These are phyloP conservation scores for Threskiornis aethiopicus DNA, from an alignment of 2,797 vertebrate species.

Conservation along the genomic window DNA sequence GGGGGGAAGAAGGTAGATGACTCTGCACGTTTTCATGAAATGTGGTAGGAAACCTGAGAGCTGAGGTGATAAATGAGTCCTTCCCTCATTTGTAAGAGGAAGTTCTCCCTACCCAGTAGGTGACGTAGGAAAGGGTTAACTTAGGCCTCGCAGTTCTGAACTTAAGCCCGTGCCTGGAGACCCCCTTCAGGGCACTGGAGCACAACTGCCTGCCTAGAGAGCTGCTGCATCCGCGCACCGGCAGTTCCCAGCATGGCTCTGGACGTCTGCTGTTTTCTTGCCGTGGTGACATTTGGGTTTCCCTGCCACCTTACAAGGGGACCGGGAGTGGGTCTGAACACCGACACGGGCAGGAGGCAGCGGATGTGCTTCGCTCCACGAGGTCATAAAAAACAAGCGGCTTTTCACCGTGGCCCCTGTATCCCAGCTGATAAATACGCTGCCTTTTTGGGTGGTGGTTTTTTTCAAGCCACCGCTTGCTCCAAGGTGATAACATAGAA, in stretches of 20 bases:
- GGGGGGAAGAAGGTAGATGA: neutral
- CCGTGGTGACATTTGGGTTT: neutral
- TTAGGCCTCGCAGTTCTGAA: neutral
- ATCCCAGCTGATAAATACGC: neutral
- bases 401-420: neutral
- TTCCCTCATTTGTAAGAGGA: neutral
- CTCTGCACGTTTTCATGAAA: fast-evolving
- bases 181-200: neutral
- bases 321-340: neutral
- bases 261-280: neutral
- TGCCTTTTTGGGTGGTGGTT: neutral
- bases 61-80: neutral
- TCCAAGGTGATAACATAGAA: neutral
- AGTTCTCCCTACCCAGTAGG: fast-evolving
- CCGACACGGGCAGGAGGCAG: neutral
- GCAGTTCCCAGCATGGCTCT: neutral
- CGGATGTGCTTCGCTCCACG: fast-evolving
- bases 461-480: neutral
- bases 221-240: neutral
- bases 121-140: neutral
- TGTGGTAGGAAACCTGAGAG: neutral
- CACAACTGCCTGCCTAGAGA: too few species aligned
- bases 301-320: neutral
- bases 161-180: neutral
- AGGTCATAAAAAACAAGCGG: neutral